Evolutionary conservation across 2,888 invertebrate genomes (phyloP), one percentile per base, ranked within the genome.

Genomic region (Ormyrus nitidulus): DNA sequence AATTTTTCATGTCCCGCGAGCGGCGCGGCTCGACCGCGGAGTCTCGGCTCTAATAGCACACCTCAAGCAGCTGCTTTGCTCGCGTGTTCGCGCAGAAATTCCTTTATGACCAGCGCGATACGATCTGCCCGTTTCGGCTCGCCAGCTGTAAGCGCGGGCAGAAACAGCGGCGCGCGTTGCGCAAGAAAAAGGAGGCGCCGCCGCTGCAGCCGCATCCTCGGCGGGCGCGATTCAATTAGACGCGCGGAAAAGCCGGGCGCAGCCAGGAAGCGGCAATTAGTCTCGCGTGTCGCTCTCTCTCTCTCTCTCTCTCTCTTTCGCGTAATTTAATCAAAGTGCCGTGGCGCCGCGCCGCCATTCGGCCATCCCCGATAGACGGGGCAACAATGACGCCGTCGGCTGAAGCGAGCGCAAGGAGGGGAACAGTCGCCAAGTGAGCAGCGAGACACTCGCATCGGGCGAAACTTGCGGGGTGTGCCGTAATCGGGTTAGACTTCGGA

Each of bases 251-350:
- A 44, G 44, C 11, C n/a, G 53, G 46, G 11, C 44, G 49, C 5
- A n/a, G n/a, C 13, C 54, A 62, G 81, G 75, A 78, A 81, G 72
- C 72, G 75, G 75, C 81, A 81, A 81, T 81, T 81, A 81, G 81
- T 78, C 74, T 78, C 81, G 75, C 81, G 78, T 81, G 78, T 81
- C 75, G 69, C 71, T 54, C 66, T 34, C 68, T 46, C 71, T 48
- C 65, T 48, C 70, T 62, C 59, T 19, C 71, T 54, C 66, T 34
- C 68, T 46, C 71, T 48, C 65, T 48, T 65, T 62, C 61, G 71
- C 71, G 62, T 81, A 71, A 81, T 81, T 81, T 71, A 81, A 81
- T 81, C 78, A 81, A 78, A 81, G 75, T 62, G 51, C 69, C 58
- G 48, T 49, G 9, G 46, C 56, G 11, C 74, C n/a, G 48, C 74